Evolutionary conservation across 2,888 invertebrate species (phyloP).

Genomic region (Thysanoteuthis rhombus): DNA sequence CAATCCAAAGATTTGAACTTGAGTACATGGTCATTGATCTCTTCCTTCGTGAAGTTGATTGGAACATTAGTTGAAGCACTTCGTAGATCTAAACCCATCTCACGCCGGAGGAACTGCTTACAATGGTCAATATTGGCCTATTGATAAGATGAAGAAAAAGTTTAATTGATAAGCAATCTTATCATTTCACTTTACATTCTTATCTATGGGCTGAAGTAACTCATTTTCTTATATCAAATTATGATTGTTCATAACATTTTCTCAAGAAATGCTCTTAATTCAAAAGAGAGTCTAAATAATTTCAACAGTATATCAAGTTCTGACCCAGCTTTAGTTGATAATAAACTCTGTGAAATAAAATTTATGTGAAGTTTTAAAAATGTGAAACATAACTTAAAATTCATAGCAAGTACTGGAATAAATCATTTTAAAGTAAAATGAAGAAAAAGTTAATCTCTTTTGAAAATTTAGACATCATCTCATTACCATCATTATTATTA

Average conservation of each 20-base stretch:
- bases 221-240: neutral
- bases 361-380: no score
- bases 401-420: no score
- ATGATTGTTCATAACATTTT: neutral
- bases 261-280: neutral
- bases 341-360: no score
- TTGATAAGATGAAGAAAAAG: slow-evolving; percentile 42
- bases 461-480: no score
- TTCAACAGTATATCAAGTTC: no score
- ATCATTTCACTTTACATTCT: neutral
- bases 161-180: neutral
- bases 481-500: no score
- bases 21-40: slow-evolving; percentile 92
- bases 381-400: no score
- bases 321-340: no score
- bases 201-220: neutral
- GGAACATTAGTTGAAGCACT: slow-evolving; percentile 85
- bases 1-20: slow-evolving; percentile 95
- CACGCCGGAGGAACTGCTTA: slow-evolving; percentile 85
- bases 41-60: slow-evolving; percentile 91
- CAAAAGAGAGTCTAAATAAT: no score
- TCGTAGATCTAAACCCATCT: slow-evolving; percentile 97
- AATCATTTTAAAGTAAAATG: no score
- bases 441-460: no score
- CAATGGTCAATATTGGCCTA: slow-evolving; percentile 85